phyloP scores from a whole-genome alignment of 1,140 invertebrate genomes.

The Drosophila pachea region DNA sequence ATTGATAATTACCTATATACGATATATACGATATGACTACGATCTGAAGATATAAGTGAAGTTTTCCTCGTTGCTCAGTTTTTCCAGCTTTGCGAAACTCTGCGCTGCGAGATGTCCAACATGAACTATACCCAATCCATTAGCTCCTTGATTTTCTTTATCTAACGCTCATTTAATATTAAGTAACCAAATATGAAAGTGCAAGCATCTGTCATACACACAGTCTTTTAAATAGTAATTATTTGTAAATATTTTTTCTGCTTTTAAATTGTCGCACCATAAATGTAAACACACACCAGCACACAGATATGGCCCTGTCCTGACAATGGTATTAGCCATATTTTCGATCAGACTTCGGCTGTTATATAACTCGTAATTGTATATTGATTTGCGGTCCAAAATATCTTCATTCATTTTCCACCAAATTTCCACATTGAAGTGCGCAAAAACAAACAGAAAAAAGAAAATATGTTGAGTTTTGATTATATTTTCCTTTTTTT shows the following conservation, averaged over 20 bases:
- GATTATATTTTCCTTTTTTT: conserved; percentile 43
- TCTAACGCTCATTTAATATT: conserved; percentile 35
- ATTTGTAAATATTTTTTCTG: conserved; percentile 68
- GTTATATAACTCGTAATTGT: conserved; percentile 52
- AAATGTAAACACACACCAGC: conserved; percentile 44
- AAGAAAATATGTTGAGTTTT: conserved; percentile 44
- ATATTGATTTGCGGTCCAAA: conserved; percentile 48
- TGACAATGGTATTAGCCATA: conserved; percentile 26
- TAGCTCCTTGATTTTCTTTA: conserved; percentile 50
- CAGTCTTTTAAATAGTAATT: conserved; percentile 55
- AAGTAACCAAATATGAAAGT: conserved; percentile 45
- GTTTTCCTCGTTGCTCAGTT: conserved; percentile 45
- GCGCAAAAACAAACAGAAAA: conserved; percentile 9
- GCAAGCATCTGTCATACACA: conserved; percentile 53
- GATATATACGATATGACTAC: conserved; percentile 53
- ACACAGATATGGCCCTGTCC: conserved; percentile 34
- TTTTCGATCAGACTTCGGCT: conserved; percentile 49
- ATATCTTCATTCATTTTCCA: conserved; percentile 4
- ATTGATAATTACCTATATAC: conserved; percentile 68
- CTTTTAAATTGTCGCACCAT: conserved; percentile 66
- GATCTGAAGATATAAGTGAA: conserved; percentile 43
- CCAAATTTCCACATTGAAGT: conserved; percentile 53
- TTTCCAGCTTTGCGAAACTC: conserved; percentile 44
- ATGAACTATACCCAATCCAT: conserved; percentile 34
- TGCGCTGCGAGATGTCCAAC: conserved; percentile 22